Evolutionary conservation across 30 jellyfish, hydroid and myxozoan genomes (phyloP), one percentile per base, ranked within the genome.

Genomic region (Clytia hemisphaerica): DNA sequence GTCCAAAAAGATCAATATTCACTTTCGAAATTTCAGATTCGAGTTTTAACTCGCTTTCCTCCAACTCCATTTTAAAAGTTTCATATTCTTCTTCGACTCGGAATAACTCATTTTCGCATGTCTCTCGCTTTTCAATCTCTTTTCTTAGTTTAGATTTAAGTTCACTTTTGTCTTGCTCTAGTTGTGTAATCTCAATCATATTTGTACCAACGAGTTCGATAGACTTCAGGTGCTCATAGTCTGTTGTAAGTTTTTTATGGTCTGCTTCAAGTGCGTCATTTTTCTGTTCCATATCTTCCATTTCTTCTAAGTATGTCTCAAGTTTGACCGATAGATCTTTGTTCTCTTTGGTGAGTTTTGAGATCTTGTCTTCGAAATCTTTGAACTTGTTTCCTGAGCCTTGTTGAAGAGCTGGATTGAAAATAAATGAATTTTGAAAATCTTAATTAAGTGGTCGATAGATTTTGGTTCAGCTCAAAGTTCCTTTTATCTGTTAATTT

Each of bases 81-180:
- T 80, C 93, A 29, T 64, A 79, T 28, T 79, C 94, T 32, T 88
- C 94, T 58, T 88, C 94, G 16, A 79, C 58, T 61, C 78, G 66
- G 36, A 72, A 86, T 64, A 86, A 36, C 28, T 88, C 97, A 14
- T 67, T 75, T 55, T 88, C 94, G 25, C 77, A 76, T 29, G 47
- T 35, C 61, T 79, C 77, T 47, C 83, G 74, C 31, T 58, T 37
- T 26, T 72, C 83, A 10, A 59, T 25, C 54, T 64, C 95, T 22
- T 74, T 65, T 31, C 40, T 37, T 47, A 74, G 31, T 37, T 58
- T 59, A 19, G 2, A 38, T 18, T 14, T 50, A 1, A 61, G 22
- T 33, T 31, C 84, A 19, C 36, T 19, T 12, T 58, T 61, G 15
- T 58, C 82, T 1, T 29, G 40, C 45, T 74, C 81, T 14, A 60